Base-by-base conservation (phyloP, 2,113 vertebrate genomes). In the Gopherus flavomarginatus region DNA sequence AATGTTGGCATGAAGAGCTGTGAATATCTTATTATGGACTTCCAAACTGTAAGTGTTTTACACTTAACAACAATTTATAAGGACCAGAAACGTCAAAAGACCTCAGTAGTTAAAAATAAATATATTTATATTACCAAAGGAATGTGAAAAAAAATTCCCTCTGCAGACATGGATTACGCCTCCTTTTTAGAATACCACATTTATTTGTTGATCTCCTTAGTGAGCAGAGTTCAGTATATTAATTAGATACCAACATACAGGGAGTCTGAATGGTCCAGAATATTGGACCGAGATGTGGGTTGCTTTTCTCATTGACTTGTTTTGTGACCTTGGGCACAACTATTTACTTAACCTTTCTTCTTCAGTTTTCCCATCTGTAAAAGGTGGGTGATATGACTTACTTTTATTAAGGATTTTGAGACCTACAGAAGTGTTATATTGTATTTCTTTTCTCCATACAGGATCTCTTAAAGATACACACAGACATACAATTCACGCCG, bases 381-480 rank as follows among this genome's bases (percentile, higher is more conserved):
- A 11, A 3, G 78, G 59, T 52, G 56, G 8, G 2, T 42, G 2
- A 29, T 12, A 2, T 53, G 12, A 1, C 0, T 4, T 86, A 6
- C 47, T 88, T 91, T 84, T 75, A 16, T 26, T 7, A 44, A 94
- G 84, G 2, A 56, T 42, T 21, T 27, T 42, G 22, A 56, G 13
- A 27, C 0, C 6, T 65, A 65, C 52, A 81, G 3, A 85, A 65
- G 3, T n/a, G 8, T n/a, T 54, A 75, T 35, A 12, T 57, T 35
- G 85, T 81, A 82, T 27, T 2, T 62, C 29, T 13, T 65, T 65
- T 65, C 3, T 35, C 29, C 1, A 50, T 54, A 27, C 49, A 4
- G 1, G 3, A 47, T 1, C 75, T 80, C 9, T 54, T 56, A 57
- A 53, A 38, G 17, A 53, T 82, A 6, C 0, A 21, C 80, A 0